Conservation (phyloP, 2,113 vertebrate genomes). For the Callipepla squamata region DNA sequence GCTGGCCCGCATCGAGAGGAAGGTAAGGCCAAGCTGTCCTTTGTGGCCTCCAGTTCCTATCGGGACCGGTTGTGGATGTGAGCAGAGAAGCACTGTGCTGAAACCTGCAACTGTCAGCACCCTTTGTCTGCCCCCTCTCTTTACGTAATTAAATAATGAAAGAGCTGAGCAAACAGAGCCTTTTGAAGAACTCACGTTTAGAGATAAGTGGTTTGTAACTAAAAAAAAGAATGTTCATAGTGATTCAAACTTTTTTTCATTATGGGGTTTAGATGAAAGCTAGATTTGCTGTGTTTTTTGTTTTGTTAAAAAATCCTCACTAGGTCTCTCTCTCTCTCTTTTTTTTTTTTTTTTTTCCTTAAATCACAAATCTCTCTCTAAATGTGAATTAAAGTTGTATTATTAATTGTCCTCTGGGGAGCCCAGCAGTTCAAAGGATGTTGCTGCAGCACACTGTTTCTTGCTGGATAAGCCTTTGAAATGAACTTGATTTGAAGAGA, state of each 20-base stretch:
- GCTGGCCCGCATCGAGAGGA: slow-evolving; percentile 86
- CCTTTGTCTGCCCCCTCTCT: not conserved
- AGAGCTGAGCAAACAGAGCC: not conserved
- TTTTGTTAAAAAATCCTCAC: slow-evolving; percentile 46
- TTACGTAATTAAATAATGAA: not conserved
- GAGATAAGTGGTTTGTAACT: slow-evolving; percentile 46
- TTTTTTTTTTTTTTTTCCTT: not conserved
- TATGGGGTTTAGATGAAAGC: slow-evolving; percentile 51
- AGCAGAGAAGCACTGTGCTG: not conserved
- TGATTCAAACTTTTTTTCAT: slow-evolving; percentile 19
- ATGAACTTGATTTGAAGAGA: slow-evolving; percentile 62
- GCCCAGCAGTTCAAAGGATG: slow-evolving; percentile 41
- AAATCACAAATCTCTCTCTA: slow-evolving; percentile 54
- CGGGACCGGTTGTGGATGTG: accelerated
- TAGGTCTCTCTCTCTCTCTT: not conserved
- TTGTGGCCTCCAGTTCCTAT: not conserved
- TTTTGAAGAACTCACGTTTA: slow-evolving; percentile 26
- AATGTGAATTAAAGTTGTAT: slow-evolving; percentile 73
- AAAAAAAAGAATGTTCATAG: not conserved
- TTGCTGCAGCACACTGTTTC: slow-evolving; percentile 21
- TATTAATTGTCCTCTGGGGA: slow-evolving; percentile 73
- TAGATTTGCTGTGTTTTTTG: slow-evolving; percentile 7
- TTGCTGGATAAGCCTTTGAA: slow-evolving; percentile 63
- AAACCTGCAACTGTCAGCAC: not conserved
- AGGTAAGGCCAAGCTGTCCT: slow-evolving; percentile 75